Conservation (phyloP, 2,797 vertebrate genomes). For the Poeciliopsis presidionis region DNA sequence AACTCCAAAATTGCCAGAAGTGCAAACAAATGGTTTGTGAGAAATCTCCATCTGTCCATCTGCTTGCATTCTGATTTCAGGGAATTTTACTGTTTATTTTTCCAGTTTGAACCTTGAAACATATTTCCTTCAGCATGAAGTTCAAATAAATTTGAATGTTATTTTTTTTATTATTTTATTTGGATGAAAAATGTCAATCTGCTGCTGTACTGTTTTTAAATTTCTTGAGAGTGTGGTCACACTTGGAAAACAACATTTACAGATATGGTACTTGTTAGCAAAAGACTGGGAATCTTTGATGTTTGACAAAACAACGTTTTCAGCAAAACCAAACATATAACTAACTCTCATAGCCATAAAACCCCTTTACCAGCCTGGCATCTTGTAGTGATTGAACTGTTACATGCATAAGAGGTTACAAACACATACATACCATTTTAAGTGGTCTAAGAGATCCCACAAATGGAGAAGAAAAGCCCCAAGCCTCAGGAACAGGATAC, state of each 20-base stretch:
- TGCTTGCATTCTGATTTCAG: neutral
- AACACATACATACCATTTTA: constrained; percentile 85
- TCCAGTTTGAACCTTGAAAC: neutral
- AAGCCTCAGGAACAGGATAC: constrained; percentile 88
- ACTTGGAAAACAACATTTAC: neutral
- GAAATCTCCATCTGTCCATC: constrained; percentile 6
- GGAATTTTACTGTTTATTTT: neutral
- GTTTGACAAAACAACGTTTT: neutral
- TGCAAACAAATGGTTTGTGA: neutral
- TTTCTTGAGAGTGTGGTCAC: neutral
- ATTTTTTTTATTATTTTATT: neutral
- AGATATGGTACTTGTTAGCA: neutral
- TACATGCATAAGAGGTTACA: neutral
- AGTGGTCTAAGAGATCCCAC: constrained; percentile 90
- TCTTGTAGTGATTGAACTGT: neutral
- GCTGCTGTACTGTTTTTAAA: neutral
- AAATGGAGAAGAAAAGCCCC: constrained; percentile 87
- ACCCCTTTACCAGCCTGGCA: neutral
- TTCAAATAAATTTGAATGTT: neutral
- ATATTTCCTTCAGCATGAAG: neutral
- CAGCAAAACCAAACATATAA: neutral
- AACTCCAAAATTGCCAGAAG: neutral
- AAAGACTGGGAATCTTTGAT: neutral
- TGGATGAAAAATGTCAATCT: neutral
- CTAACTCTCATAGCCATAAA: neutral